Evolutionary conservation across 2,113 vertebrate genomes (phyloP), one percentile per base, ranked within the genome.

Genomic region (Thymallus thymallus): DNA sequence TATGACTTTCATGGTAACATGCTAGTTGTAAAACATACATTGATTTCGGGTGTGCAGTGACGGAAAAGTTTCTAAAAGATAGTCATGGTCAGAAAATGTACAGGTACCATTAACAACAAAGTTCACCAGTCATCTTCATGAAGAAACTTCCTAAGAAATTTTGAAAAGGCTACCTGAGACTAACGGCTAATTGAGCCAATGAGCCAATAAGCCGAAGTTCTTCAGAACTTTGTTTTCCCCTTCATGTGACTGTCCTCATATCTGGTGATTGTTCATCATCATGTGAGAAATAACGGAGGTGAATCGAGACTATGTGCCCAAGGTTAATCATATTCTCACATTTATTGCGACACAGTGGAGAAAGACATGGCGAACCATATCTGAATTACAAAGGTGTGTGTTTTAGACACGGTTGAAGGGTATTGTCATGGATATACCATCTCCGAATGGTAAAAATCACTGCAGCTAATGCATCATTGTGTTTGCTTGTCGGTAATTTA

Each of bases 401-500:
- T 71, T 71, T 70, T 68, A n/a, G 6, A 71, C 58, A 69, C 4
- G 45, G 74, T 72, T 72, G 46, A 81, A 81, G 55, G 76, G 69
- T 76, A 58, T 58, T 20, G 23, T 58, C 68, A 60, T 20, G 48
- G 56, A 76, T 64, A 65, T 22, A 61, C 64, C 69, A 48, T 81
- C 20, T 72, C 60, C 10, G 6, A 30, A 69, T 48, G 7, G 65
- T 30, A 35, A 67, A 45, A 82, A 74, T 51, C 60, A 68, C 16
- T 20, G 71, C 55, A 64, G 51, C 66, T 69, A 12, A 68, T 65
- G 68, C 63, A 56, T 56, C 20, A 60, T 74, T 68, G 6, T 86
- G 78, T 86, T 82, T 81, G 76, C 78, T 60, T 55, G 68, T 64
- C 72, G n/a, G 74, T 84, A 85, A 87, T 88, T 83, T 66, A 79